phyloP scores from a whole-genome alignment of 2,113 vertebrate species.

The Progne subis region DNA sequence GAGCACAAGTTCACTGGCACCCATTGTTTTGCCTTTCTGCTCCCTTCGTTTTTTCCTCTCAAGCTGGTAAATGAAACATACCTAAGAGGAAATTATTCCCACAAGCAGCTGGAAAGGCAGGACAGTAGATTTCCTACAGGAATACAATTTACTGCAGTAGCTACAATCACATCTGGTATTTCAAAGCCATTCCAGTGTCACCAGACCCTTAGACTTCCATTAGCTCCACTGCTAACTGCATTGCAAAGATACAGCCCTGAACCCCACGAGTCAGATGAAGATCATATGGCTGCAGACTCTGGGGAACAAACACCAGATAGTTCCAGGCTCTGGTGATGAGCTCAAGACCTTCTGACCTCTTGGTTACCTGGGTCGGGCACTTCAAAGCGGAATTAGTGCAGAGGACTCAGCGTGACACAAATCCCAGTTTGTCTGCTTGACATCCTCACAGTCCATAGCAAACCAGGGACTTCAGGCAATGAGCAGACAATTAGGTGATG shows the following conservation, averaged over 20 bases:
- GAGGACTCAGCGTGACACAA: background rate
- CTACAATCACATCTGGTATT: constrained; percentile 1
- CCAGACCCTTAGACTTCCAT: background rate
- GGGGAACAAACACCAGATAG: background rate
- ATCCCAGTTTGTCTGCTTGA: constrained; percentile 34
- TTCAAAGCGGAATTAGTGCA: background rate
- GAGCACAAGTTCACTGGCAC: constrained; percentile 25
- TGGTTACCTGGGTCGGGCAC: constrained; percentile 18
- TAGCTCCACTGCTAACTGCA: background rate
- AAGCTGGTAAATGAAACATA: background rate
- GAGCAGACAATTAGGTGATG: constrained; percentile 6
- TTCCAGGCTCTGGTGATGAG: constrained; percentile 13
- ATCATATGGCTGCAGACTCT: background rate
- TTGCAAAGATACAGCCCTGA: background rate
- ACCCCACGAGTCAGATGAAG: background rate
- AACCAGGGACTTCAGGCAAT: background rate
- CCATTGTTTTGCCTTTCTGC: background rate
- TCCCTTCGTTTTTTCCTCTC: background rate
- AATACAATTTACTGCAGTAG: constrained; percentile 20
- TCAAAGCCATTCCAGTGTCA: constrained; percentile 20
- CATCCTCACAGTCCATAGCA: background rate
- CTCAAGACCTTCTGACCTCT: constrained; percentile 39
- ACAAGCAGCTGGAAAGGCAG: constrained; percentile 14
- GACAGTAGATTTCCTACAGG: constrained; percentile 11
- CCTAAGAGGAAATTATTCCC: constrained; percentile 26